A percentile compares a stretch with the other conserved stretches of the same genome.
phyloP scores from a whole-genome alignment of 2,797 vertebrate genomes.

The Siniperca scherzeri region DNA sequence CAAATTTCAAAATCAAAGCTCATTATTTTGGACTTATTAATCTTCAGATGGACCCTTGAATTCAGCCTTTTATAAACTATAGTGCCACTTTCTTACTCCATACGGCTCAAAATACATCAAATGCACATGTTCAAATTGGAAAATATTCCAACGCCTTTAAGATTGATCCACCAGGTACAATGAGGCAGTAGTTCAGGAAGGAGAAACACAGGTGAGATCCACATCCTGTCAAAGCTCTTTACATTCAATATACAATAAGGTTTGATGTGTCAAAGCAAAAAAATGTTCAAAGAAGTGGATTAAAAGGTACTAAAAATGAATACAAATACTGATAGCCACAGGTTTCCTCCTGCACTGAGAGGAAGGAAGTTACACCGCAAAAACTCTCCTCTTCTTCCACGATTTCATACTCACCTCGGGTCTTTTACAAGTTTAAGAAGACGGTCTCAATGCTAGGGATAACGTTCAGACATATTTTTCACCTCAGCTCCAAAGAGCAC shows the following conservation, averaged over 20 bases:
- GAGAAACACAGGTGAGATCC: constrained; percentile 18
- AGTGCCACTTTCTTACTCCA: constrained; percentile 16
- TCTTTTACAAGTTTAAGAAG: neutral
- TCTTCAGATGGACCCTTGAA: constrained; percentile 37
- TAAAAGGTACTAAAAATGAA: constrained; percentile 35
- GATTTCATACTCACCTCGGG: constrained; percentile 5
- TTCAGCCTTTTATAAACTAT: constrained; percentile 17
- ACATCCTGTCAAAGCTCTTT: constrained; percentile 56
- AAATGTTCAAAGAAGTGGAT: constrained; percentile 18
- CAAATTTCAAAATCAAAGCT: neutral
- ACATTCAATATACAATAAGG: constrained; percentile 70
- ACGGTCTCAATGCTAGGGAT: neutral
- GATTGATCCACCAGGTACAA: constrained; percentile 10
- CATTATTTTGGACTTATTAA: neutral
- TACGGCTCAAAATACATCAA: neutral
- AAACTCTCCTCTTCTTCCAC: neutral
- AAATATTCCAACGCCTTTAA: constrained; percentile 6
- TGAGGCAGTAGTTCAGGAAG: constrained; percentile 51
- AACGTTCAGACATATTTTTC: neutral
- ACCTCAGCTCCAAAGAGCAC: neutral
- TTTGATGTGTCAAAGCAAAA: constrained; percentile 75
- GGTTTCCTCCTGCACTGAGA: neutral
- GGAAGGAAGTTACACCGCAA: constrained; percentile 6
- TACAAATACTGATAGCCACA: constrained; percentile 58
- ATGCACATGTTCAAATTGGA: constrained; percentile 22